Evolutionary conservation across 1,140 invertebrate species (phyloP).

Genomic region (Drosophila littoralis): DNA sequence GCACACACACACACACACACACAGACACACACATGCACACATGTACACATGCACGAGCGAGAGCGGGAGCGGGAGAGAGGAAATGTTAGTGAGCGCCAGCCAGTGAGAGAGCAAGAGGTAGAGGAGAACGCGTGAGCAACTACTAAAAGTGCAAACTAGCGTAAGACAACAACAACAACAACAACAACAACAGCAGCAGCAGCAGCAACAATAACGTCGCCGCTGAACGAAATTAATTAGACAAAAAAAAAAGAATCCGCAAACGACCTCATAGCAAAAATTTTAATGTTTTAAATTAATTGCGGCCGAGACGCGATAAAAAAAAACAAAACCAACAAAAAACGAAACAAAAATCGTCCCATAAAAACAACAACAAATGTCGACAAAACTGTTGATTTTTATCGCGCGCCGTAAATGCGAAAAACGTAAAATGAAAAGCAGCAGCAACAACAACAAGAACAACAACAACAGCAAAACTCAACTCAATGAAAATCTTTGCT

Average conservation of each 20-base stretch:
- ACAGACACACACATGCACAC: constrained; percentile 27
- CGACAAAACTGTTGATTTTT: constrained; percentile 66
- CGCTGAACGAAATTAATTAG: constrained; percentile 45
- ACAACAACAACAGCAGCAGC: constrained; percentile 21
- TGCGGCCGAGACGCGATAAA: constrained; percentile 56
- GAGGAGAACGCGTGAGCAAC: constrained; percentile 25
- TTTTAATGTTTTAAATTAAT: constrained; percentile 69
- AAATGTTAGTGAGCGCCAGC: constrained; percentile 9
- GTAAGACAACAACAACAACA: constrained; percentile 31
- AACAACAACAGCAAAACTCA: constrained; percentile 42
- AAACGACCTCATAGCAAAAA: constrained; percentile 53
- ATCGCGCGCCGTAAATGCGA: constrained; percentile 52
- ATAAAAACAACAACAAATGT: constrained; percentile 10
- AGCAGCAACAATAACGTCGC: constrained; percentile 23
- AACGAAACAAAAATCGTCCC: neutral
- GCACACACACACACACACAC: constrained; percentile 40
- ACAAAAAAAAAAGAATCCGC: constrained; percentile 25
- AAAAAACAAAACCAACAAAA: constrained; percentile 7
- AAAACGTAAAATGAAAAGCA: constrained; percentile 51
- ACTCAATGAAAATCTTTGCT: constrained; percentile 68
- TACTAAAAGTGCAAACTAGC: constrained; percentile 53
- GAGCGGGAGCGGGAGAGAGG: constrained; percentile 22
- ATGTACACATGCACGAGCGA: constrained; percentile 2
- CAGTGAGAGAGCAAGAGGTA: constrained; percentile 16
- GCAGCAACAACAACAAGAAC: constrained; percentile 23